Evolutionary conservation across 2,113 vertebrate species (phyloP).

Genomic region (Colaptes auratus): DNA sequence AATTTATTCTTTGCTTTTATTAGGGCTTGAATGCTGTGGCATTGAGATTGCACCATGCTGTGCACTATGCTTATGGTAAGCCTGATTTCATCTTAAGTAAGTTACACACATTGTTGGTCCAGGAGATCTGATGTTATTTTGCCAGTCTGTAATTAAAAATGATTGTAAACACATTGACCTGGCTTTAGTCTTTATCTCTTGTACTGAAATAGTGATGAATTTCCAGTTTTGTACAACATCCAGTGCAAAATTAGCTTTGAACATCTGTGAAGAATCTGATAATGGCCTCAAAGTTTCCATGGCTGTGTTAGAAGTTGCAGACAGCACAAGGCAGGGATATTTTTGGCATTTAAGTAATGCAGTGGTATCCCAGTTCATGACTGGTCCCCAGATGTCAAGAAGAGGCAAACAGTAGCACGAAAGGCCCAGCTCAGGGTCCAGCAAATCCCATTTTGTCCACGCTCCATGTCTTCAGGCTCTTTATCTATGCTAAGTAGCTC

Average conservation of each 20-base stretch:
- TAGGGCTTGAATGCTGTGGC: conserved; percentile 22
- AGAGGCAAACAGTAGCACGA: neutral
- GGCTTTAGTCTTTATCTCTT: neutral
- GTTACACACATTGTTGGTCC: neutral
- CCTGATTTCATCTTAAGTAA: neutral
- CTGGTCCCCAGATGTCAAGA: neutral
- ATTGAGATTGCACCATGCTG: neutral
- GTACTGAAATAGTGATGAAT: neutral
- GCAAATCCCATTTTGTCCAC: neutral
- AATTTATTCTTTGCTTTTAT: neutral
- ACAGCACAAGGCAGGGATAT: rapidly evolving
- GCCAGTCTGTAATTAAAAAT: neutral
- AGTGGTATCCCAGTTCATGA: neutral
- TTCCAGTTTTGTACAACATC: neutral
- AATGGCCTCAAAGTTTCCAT: neutral
- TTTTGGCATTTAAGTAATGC: neutral
- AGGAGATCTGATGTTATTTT: neutral
- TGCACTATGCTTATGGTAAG: neutral
- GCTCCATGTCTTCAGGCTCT: neutral
- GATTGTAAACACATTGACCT: neutral
- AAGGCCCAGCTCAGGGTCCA: neutral
- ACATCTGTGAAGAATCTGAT: neutral
- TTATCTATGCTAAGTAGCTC: neutral
- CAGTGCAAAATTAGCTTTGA: neutral
- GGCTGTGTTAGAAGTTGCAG: neutral